Evolutionary conservation across 2,113 vertebrate species (phyloP).

Genomic region (Struthidea cinerea): DNA sequence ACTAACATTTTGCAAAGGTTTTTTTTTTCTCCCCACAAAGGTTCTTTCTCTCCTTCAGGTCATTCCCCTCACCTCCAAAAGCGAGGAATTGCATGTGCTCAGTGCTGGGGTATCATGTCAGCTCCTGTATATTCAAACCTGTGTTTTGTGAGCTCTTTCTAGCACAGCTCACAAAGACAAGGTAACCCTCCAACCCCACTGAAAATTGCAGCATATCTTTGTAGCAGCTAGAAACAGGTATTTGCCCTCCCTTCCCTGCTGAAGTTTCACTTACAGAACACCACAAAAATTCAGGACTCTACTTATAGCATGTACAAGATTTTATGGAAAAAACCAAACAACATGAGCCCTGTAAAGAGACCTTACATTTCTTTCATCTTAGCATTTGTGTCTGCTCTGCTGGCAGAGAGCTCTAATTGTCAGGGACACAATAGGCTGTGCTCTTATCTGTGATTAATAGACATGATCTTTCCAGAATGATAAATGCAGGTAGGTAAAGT

Average conservation of each 20-base stretch:
- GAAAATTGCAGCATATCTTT: neutral
- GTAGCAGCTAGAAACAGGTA: neutral
- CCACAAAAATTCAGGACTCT: neutral
- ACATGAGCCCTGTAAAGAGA: neutral
- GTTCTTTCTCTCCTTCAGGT: neutral
- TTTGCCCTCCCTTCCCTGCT: neutral
- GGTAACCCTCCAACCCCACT: neutral
- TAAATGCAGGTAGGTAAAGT: conserved; percentile 62
- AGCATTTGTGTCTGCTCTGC: conserved; percentile 34
- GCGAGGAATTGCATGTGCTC: fast-evolving
- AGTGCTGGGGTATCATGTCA: neutral
- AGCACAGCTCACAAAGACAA: neutral
- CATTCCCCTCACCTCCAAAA: neutral
- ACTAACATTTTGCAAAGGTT: neutral
- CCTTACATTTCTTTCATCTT: neutral
- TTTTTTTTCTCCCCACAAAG: neutral
- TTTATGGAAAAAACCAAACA: neutral
- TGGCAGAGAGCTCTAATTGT: conserved; percentile 53
- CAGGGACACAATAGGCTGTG: conserved; percentile 43
- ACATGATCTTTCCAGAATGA: conserved; percentile 60
- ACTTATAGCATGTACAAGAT: neutral
- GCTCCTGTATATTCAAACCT: neutral
- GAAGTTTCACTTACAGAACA: neutral
- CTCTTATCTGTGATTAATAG: conserved; percentile 67
- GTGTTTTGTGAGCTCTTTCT: neutral